Base-by-base conservation (phyloP, 2,113 vertebrate genomes). In the Myotis davidii region DNA sequence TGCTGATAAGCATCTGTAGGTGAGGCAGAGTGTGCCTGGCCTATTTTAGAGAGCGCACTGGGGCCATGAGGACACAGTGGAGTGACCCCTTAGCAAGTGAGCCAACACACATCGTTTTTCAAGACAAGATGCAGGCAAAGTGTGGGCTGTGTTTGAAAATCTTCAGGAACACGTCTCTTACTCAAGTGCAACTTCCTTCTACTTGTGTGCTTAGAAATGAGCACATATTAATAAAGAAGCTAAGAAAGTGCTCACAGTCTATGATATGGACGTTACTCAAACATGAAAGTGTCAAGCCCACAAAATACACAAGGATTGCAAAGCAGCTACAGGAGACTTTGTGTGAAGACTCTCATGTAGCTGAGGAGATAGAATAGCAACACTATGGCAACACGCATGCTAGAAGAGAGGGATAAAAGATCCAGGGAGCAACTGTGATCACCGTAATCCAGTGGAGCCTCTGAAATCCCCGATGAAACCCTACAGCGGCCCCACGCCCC, bases 401-500 rank as follows among this genome's bases (percentile, higher is more conserved):
- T 59, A 7, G 13, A 52, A 16, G 50, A 54, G 64, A 81, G 34
- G 34, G 10, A 20, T 0, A 7, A 29, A 25, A 67, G 7, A 25
- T 50, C 8, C 21, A 14, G 64, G 27, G 34, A 29, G 29, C 29
- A 70, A 29, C 12, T 0, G 0, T 34, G 32, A 25, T 42, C n/a
- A 9, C 4, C 2, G 4, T 64, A 70, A 34, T 69, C 70, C 65
- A 89, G 59, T 6, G 32, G 27, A 85, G 14, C 56, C 3, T 2
- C 37, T 56, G 92, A 85, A 95, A 50, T 52, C 27, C 6, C 11
- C 0, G 6, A 4, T 23, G 29, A n/a, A 56, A 27, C 54, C 45
- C 0, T 0, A 59, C 48, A 21, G 6, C 14, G 1, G 16, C 87
- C 10, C 45, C 27, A 42, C 1, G 0, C 25, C 18, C 3, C 0